Conservation (phyloP, 2,113 vertebrate genomes). For the Patagioenas fasciata region DNA sequence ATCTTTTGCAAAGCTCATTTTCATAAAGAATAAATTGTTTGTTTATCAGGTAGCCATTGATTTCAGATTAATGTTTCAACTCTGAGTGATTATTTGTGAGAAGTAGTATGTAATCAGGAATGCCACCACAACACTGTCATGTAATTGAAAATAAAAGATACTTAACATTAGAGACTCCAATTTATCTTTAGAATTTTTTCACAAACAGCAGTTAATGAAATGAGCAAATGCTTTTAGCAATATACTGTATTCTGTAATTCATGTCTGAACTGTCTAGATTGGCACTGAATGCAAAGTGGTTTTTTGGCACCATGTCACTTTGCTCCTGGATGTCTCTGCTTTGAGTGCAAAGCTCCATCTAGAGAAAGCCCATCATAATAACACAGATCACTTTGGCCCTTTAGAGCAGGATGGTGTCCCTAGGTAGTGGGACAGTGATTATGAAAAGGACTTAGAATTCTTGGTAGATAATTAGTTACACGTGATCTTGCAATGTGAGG, state of each 20-base stretch:
- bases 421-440: neutral
- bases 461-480: neutral
- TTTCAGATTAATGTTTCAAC: neutral
- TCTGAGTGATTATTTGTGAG: neutral
- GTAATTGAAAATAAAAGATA: neutral
- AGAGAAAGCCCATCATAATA: neutral
- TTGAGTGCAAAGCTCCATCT: neutral
- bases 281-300: neutral
- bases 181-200: neutral
- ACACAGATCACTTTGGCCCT: neutral
- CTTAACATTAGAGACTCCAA: neutral
- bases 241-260: neutral
- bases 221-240: neutral
- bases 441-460: neutral
- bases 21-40: neutral
- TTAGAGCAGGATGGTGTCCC: neutral
- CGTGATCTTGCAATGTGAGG: rapidly evolving
- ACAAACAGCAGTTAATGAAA: neutral
- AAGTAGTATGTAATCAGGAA: neutral
- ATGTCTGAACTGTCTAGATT: neutral
- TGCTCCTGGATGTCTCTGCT: neutral
- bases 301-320: neutral
- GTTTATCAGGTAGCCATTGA: neutral
- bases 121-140: neutral
- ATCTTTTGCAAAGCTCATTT: neutral